Base-by-base conservation (phyloP, 2,113 vertebrate genomes). In the Acrocephalus kingi region DNA sequence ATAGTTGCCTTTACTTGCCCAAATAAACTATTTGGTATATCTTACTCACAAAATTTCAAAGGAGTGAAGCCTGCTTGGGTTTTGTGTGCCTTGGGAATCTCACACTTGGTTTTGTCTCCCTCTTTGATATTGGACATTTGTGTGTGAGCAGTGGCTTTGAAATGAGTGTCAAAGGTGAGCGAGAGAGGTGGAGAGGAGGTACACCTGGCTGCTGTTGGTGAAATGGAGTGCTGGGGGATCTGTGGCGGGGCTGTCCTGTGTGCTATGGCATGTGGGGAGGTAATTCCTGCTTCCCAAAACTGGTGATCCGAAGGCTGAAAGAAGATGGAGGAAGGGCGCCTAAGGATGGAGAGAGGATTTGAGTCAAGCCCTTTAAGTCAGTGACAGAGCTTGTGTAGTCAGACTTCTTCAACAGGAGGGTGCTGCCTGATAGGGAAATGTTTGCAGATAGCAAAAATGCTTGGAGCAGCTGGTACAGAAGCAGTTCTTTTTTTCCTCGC, bases 141-240 rank as follows among this genome's bases (percentile, higher is more conserved):
- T 62, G 27, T 71, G 56, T 56, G 41, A 69, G n/a, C 55, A 23
- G 58, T 24, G 66, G n/a, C 43, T 45, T 93, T 62, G 90, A 33
- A 62, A 62, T 16, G n/a, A 31, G 35, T 59, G 67, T 39, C 43
- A 41, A 5, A 79, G 52, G 31, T 25, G 23, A 80, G 55, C 0
- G 5, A 55, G 74, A 39, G 31, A 37, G 30, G 25, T 1, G 52
- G 51, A 61, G 27, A 13, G 15, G 10, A 31, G 23, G 30, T 58
- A 3, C 2, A 5, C 33, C 30, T 68, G 66, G 28, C 49, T 77
- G 48, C 73, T 59, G 6, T 13, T 54, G 46, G 10, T 19, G 25
- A 1, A 2, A 1, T 8, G n/a, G 43, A 3, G 11, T 27, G 1
- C 4, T 9, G 48, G 10, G 33, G 41, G 13, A 13, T 30, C 37